phyloP scores from a whole-genome alignment of 1,140 invertebrate species.

The Penaeus vannamei region DNA sequence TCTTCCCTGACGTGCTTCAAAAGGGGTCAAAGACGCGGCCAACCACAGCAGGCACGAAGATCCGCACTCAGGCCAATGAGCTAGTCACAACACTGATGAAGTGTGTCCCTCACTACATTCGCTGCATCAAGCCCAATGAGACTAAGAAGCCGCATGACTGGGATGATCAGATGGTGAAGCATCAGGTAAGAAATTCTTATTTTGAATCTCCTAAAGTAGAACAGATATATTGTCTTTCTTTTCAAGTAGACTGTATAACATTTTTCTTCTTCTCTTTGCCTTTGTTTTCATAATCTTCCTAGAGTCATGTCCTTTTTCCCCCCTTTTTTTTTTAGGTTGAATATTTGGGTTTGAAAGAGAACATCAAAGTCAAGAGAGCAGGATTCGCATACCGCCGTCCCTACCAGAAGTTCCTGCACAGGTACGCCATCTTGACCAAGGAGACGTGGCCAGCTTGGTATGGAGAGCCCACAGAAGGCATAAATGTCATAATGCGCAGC shows the following conservation, averaged over 20 bases:
- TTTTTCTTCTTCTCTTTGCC: no score
- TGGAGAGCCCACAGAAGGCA: conserved; percentile 77
- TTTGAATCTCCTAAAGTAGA: no score
- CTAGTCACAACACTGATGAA: conserved; percentile 82
- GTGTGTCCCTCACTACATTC: conserved; percentile 82
- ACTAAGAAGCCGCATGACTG: conserved; percentile 82
- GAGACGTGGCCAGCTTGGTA: conserved; percentile 81
- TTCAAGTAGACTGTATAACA: neutral
- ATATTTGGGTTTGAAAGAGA: conserved; percentile 80
- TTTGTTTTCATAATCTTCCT: neutral
- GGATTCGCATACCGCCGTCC: conserved; percentile 79
- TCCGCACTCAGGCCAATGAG: conserved; percentile 80
- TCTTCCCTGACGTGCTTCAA: conserved; percentile 79
- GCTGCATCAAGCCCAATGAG: conserved; percentile 87
- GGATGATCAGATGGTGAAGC: conserved; percentile 78
- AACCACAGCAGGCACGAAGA: conserved; percentile 83
- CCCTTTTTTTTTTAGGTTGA: conserved; percentile 73
- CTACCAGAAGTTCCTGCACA: conserved; percentile 79
- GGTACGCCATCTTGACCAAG: conserved; percentile 81
- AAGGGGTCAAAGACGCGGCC: conserved; percentile 77
- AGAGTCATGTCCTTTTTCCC: neutral
- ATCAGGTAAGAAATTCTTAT: conserved; percentile 71
- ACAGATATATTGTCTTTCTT: neutral
- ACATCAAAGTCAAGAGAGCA: conserved; percentile 79
- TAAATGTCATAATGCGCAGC: conserved; percentile 77